Conservation (phyloP, 1,140 invertebrate species). For the Mycetomoellerius zeteki region DNA sequence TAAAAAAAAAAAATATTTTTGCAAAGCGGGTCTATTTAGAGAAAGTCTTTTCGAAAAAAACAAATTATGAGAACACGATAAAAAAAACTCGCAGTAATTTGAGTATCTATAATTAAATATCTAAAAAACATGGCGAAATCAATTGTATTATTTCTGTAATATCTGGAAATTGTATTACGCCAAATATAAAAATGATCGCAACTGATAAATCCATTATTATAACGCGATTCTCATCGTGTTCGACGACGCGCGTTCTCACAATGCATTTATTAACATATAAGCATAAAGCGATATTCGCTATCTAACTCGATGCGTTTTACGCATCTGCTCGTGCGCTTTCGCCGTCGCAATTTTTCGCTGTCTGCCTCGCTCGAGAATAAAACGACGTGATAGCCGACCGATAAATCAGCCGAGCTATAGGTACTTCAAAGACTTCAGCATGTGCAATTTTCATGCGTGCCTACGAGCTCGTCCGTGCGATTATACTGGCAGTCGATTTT, state of each 20-base stretch:
- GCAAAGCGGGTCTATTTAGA: background rate
- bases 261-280: background rate
- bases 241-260: background rate
- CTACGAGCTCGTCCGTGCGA: background rate
- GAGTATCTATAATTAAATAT: background rate
- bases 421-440: slow-evolving; percentile 28
- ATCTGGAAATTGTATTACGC: background rate
- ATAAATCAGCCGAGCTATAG: background rate
- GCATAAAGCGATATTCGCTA: background rate
- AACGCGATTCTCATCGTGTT: background rate
- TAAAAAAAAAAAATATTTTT: background rate
- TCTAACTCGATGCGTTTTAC: background rate
- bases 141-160: background rate
- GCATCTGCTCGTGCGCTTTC: background rate
- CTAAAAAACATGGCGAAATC: background rate
- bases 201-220: background rate
- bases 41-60: background rate
- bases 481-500: slow-evolving; percentile 34
- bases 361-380: slow-evolving; percentile 35
- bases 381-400: slow-evolving; percentile 2
- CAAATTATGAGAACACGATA: background rate
- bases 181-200: background rate
- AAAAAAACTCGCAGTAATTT: background rate
- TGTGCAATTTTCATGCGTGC: slow-evolving; percentile 37
- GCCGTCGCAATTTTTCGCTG: slow-evolving; percentile 18